These are phyloP conservation scores for Zapornia atra DNA, from an alignment of 2,113 vertebrate species.

Conservation along the genomic window DNA sequence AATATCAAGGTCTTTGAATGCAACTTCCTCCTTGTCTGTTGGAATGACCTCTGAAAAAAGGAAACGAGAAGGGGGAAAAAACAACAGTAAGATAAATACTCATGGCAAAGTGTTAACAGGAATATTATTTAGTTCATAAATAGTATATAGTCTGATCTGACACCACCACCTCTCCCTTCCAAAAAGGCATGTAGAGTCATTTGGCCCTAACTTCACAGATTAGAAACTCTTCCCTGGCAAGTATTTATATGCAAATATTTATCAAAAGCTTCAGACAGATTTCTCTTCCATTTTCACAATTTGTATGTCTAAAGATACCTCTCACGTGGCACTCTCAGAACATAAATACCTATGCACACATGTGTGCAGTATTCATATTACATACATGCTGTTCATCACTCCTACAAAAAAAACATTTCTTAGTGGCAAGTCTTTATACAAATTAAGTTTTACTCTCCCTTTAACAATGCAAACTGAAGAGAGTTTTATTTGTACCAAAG, in stretches of 20 bases:
- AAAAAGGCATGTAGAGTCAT: not conserved
- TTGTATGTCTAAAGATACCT: not conserved
- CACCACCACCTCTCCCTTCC: not conserved
- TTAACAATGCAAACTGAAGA: not conserved
- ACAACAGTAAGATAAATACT: not conserved
- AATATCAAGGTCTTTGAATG: constrained; percentile 92
- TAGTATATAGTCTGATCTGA: not conserved
- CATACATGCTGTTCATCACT: not conserved
- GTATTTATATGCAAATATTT: not conserved
- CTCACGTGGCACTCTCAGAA: not conserved
- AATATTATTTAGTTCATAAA: not conserved
- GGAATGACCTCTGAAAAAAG: constrained; percentile 87
- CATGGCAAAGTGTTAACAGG: accelerated
- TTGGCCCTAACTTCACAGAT: not conserved
- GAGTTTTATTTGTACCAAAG: not conserved
- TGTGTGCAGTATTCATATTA: not conserved
- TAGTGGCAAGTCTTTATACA: not conserved
- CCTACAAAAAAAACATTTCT: not conserved
- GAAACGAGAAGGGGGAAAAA: accelerated
- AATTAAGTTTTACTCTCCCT: not conserved
- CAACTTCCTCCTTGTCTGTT: constrained; percentile 94
- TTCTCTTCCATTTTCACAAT: too few species aligned
- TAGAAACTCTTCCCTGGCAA: not conserved
- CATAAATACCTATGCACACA: not conserved
- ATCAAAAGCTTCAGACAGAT: not conserved